Conservation (phyloP, 2,888 invertebrate genomes). For the Calameuta idolon region DNA sequence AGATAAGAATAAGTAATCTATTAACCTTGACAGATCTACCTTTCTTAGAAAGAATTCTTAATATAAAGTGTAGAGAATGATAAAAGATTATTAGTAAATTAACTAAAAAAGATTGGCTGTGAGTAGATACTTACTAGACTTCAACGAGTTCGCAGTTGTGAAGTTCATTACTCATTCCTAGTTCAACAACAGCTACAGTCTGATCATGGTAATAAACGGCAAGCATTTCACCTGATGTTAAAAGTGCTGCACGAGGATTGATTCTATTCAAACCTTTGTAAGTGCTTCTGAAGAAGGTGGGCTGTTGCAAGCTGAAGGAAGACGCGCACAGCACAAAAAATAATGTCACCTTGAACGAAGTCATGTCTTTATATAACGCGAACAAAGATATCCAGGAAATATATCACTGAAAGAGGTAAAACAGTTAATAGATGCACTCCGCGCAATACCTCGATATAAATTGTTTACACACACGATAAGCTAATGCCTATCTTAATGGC, state of each 20-base stretch:
- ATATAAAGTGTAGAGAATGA: not conserved
- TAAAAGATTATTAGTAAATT: constrained; percentile 7
- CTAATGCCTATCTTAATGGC: not conserved
- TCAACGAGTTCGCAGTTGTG: constrained; percentile 86
- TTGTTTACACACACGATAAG: not conserved
- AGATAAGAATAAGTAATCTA: not conserved
- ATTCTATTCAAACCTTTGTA: constrained; percentile 51
- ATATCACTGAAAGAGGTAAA: not conserved
- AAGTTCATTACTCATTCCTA: constrained; percentile 78
- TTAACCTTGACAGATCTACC: not conserved
- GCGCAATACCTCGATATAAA: not conserved
- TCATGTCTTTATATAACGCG: constrained; percentile 26
- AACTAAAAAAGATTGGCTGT: constrained; percentile 1
- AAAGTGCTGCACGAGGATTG: constrained; percentile 20
- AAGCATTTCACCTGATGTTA: constrained; percentile 35
- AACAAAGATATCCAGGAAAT: not conserved
- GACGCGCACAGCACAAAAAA: constrained; percentile 30
- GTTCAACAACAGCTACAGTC: constrained; percentile 85
- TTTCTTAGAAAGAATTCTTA: not conserved
- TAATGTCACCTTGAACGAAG: constrained; percentile 27
- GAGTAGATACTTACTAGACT: constrained; percentile 79
- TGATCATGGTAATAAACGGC: constrained; percentile 82
- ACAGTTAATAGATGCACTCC: not conserved
- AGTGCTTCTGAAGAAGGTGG: constrained; percentile 42
- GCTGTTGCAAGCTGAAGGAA: constrained; percentile 40